Evolutionary conservation across 2,797 vertebrate species (phyloP), one percentile per base, ranked within the genome.

Genomic region (Acanthornis magna): DNA sequence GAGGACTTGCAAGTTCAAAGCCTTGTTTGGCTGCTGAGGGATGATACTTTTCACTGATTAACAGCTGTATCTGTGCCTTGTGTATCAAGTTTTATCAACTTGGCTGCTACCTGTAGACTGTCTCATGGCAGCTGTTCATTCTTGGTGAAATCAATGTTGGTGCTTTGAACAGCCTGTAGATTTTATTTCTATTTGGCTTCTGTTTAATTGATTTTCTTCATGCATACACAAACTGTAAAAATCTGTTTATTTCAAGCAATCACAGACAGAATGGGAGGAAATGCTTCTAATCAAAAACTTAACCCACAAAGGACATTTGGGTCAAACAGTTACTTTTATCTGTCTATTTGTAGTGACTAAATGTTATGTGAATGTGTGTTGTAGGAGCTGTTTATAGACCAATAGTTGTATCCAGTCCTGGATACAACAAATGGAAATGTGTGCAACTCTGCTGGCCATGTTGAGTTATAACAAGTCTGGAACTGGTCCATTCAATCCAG

Each of bases 271-370:
- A 63, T 71, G 40, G 70, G 63, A 96, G 93, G 65, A 88, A 96
- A 83, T 88, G 29, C 61, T 89, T 75, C 83, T 94, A 88, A 88
- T 82, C 80, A 79, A 93, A 55, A 93, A 94, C 45, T 88, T 91
- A 88, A 84, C 36, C 50, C 63, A 45, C 25, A 70, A 84, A 48
- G 53, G 81, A 54, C 57, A 83, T 80, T 88, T 79, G n/a, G 23
- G 79, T 95, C 70, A 92, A 95, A 89, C n/a, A 85, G 34, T 93
- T 95, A 80, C 65, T 95, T 96, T 96, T 79, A 76, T 88, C 70
- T 58, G 68, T 34, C 75, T 82, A 19, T 54, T 94, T 91, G 65
- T 68, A 50, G 85, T 67, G 89, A 86, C 61, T 68, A 76, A 83
- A 91, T 72, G 16, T 82, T 89, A n/a, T 38, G 45, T 18, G 50